phyloP scores from a whole-genome alignment of 2,888 invertebrate genomes.

The Pomacea canaliculata region DNA sequence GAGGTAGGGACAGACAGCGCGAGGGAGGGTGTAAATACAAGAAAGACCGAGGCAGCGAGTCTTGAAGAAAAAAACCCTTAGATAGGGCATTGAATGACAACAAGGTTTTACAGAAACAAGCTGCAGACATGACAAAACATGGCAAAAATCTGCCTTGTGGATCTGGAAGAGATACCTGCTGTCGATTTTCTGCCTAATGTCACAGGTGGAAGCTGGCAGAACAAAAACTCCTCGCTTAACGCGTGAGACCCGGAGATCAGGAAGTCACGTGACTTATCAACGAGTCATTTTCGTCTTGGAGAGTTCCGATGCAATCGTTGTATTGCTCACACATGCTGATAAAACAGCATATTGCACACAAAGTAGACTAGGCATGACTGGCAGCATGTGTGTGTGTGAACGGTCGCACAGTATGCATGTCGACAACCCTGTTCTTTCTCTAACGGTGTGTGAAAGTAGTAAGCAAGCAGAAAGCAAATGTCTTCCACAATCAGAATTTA shows the following conservation, averaged over 20 bases:
- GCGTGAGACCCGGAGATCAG: conserved; percentile 3
- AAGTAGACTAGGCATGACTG: too few species aligned
- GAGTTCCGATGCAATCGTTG: neutral
- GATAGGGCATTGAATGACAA: neutral
- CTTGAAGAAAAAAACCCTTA: neutral
- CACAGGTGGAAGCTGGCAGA: conserved; percentile 7
- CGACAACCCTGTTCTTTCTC: too few species aligned
- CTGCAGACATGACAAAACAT: neutral
- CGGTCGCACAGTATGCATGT: too few species aligned
- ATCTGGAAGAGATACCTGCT: too few species aligned
- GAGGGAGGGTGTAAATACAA: neutral
- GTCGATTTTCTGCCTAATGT: too few species aligned
- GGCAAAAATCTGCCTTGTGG: too few species aligned
- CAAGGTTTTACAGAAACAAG: neutral
- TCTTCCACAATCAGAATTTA: too few species aligned
- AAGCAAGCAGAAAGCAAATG: too few species aligned
- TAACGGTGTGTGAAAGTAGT: too few species aligned
- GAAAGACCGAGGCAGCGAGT: conserved; percentile 2
- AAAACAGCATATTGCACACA: too few species aligned
- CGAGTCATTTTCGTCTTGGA: neutral
- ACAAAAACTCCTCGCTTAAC: neutral
- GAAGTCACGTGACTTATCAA: conserved; percentile 9
- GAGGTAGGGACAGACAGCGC: conserved; percentile 1
- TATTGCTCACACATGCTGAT: too few species aligned
- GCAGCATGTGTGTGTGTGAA: neutral